Evolutionary conservation across 2,888 invertebrate species (phyloP).

Genomic region (Pocota personata): DNA sequence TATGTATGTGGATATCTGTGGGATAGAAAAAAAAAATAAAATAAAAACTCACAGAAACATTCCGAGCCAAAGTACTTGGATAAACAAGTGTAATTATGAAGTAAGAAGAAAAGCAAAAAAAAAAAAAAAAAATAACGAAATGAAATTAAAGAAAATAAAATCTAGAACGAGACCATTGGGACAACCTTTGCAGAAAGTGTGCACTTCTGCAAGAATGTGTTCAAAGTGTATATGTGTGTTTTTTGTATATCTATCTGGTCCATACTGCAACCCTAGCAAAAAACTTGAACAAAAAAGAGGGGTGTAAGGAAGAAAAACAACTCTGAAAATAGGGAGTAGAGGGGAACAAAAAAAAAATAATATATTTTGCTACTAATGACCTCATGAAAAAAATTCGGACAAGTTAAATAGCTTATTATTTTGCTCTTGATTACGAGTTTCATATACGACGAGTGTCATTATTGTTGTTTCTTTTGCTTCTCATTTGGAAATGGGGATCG

Average conservation of each 20-base stretch:
- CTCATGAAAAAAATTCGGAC: slow-evolving; percentile 49
- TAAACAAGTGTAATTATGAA: slow-evolving; percentile 70
- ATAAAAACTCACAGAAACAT: neutral
- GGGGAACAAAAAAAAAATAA: neutral
- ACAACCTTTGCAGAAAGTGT: slow-evolving; percentile 41
- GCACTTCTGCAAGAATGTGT: slow-evolving; percentile 23
- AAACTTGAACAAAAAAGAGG: neutral
- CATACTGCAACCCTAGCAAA: slow-evolving; percentile 25
- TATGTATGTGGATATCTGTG: neutral
- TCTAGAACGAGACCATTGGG: slow-evolving; percentile 70
- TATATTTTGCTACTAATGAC: slow-evolving; percentile 59
- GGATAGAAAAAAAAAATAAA: neutral
- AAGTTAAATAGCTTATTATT: slow-evolving; percentile 58
- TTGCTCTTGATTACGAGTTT: slow-evolving; percentile 30
- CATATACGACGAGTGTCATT: neutral
- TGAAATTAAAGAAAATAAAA: slow-evolving; percentile 62
- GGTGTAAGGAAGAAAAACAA: slow-evolving; percentile 26
- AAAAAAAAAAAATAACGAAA: slow-evolving; percentile 30
- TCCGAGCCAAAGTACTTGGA: slow-evolving; percentile 41
- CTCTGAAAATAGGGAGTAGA: slow-evolving; percentile 12
- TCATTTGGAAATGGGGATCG: neutral
- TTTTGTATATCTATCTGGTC: slow-evolving; percentile 20
- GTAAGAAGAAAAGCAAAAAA: slow-evolving; percentile 17
- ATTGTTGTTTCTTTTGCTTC: neutral
- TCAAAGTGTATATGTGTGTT: neutral